These are phyloP conservation scores for Argyrosomus regius DNA, from an alignment of 2,797 vertebrate genomes.

Conservation along the genomic window DNA sequence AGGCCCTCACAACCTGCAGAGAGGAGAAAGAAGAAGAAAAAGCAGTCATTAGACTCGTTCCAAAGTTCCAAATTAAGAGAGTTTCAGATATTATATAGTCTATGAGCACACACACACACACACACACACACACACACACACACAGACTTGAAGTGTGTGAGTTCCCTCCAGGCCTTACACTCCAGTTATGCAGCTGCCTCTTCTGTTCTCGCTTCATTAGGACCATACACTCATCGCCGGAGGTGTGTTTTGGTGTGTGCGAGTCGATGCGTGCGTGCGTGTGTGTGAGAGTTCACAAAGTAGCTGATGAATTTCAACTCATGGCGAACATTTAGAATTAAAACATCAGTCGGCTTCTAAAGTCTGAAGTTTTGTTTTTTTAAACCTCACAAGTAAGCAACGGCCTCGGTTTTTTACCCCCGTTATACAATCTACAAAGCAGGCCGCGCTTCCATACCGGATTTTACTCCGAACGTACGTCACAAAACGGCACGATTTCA, in stretches of 20 bases:
- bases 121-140: conserved; percentile 31
- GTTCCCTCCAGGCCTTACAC: conserved; percentile 71
- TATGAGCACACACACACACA: conserved; percentile 15
- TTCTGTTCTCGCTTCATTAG: conserved; percentile 78
- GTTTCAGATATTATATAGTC: conserved; percentile 40
- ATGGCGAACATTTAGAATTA: conserved; percentile 58
- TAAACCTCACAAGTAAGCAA: conserved; percentile 26
- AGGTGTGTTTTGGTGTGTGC: conserved; percentile 62
- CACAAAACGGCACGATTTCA: conserved; percentile 54
- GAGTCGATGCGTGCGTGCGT: background rate
- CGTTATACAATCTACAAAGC: conserved; percentile 46
- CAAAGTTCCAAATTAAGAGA: conserved; percentile 43
- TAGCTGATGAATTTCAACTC: conserved; percentile 64
- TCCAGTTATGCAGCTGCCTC: conserved; percentile 74
- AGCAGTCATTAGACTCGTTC: conserved; percentile 36
- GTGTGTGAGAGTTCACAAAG: conserved; percentile 47
- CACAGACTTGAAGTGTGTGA: conserved; percentile 54
- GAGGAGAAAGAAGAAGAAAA: conserved; percentile 40
- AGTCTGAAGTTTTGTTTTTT: conserved; percentile 8
- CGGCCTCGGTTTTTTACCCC: conserved; percentile 32
- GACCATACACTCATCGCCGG: conserved; percentile 71
- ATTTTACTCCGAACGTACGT: conserved; percentile 43
- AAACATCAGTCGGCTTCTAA: conserved; percentile 55
- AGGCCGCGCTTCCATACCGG: conserved; percentile 4
- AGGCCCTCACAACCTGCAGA: conserved; percentile 91